Evolutionary conservation across 2,888 invertebrate species (phyloP).

Genomic region (Cheilosia grossa): DNA sequence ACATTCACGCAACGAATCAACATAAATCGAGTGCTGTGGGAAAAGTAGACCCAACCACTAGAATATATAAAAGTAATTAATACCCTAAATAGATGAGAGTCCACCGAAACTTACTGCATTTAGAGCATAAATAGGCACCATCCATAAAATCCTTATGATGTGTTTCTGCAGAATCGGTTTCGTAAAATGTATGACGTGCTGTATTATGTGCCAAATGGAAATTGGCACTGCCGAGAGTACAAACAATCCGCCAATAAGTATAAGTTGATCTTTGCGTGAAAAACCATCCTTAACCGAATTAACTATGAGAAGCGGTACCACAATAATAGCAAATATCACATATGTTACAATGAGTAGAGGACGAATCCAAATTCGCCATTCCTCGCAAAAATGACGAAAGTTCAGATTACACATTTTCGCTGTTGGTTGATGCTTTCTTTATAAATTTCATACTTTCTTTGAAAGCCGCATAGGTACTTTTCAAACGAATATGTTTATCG

Average conservation of each 20-base stretch:
- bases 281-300: slow-evolving; percentile 92
- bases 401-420: slow-evolving; percentile 78
- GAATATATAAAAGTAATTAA: slow-evolving; percentile 33
- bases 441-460: slow-evolving; percentile 58
- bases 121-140: slow-evolving; percentile 98
- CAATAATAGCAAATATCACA: slow-evolving; percentile 90
- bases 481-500: background rate
- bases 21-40: slow-evolving; percentile 94
- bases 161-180: slow-evolving; percentile 96
- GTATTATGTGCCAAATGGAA: slow-evolving; percentile 96
- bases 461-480: slow-evolving; percentile 21
- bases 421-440: slow-evolving; percentile 29
- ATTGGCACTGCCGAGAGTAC: slow-evolving; percentile 95
- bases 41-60: slow-evolving; percentile 89
- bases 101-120: slow-evolving; percentile 90
- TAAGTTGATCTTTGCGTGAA: slow-evolving; percentile 90
- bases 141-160: slow-evolving; percentile 98
- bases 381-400: slow-evolving; percentile 81
- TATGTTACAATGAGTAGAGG: slow-evolving; percentile 92
- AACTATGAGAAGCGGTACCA: slow-evolving; percentile 92
- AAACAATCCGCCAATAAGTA: slow-evolving; percentile 95
- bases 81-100: background rate
- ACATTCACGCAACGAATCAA: slow-evolving; percentile 96
- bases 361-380: slow-evolving; percentile 95
- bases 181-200: slow-evolving; percentile 96